Conservation (phyloP, 2,888 invertebrate genomes). For the Hydroisotoma schaefferi region DNA sequence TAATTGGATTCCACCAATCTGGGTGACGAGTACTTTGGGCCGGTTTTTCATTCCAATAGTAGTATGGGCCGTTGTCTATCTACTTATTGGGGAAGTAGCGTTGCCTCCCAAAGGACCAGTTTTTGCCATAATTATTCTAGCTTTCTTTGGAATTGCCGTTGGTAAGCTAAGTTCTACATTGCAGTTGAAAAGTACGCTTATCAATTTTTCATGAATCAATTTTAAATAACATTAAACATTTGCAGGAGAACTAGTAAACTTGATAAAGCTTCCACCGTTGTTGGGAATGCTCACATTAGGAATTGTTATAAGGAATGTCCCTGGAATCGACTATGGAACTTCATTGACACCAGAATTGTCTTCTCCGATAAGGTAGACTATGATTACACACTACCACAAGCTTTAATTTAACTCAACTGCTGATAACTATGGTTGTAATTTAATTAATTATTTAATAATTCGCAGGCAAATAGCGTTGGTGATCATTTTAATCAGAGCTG, state of each 20-base stretch:
- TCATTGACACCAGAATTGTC: constrained; percentile 20
- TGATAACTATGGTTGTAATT: background rate
- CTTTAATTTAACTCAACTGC: background rate
- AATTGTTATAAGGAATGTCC: constrained; percentile 60
- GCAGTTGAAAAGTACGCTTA: background rate
- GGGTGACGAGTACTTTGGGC: too few species aligned
- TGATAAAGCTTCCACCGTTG: constrained; percentile 77
- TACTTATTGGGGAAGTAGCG: constrained; percentile 24
- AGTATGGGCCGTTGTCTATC: constrained; percentile 23
- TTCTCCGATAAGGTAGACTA: constrained; percentile 19
- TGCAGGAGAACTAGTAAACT: constrained; percentile 68
- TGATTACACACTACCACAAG: background rate
- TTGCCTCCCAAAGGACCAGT: constrained; percentile 32
- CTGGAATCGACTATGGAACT: constrained; percentile 21
- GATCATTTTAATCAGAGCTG: constrained; percentile 64
- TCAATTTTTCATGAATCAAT: constrained; percentile 3
- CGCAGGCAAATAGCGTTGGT: constrained; percentile 62
- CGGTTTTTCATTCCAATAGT: constrained; percentile 17
- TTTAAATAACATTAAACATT: background rate
- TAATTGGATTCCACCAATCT: too few species aligned
- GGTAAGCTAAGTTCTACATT: constrained; percentile 4
- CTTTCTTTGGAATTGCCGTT: constrained; percentile 12
- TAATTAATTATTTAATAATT: constrained; percentile 16
- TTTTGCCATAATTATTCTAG: constrained; percentile 7
- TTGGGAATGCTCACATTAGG: constrained; percentile 85